Conservation (phyloP, 2,797 vertebrate species). For the Brotula barbata region DNA sequence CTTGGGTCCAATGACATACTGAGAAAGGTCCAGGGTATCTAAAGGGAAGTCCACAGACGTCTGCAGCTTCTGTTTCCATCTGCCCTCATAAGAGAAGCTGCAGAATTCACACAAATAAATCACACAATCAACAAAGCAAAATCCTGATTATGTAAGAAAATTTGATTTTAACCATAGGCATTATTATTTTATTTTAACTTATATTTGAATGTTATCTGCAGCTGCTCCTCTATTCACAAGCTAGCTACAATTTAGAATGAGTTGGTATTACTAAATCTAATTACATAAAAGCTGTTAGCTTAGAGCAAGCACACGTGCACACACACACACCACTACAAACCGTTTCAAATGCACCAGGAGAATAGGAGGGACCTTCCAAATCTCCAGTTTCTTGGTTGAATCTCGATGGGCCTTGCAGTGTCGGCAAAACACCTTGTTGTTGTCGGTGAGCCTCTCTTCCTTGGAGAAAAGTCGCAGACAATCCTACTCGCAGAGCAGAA, state of each 20-base stretch:
- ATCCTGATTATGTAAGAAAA: too few relatives aligned
- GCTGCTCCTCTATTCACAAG: too few relatives aligned
- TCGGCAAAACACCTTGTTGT: conserved; percentile 95
- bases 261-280: too few relatives aligned
- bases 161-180: too few relatives aligned
- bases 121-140: background rate
- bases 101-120: conserved; percentile 9
- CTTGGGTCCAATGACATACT: conserved; percentile 95
- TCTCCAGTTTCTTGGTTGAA: conserved; percentile 97
- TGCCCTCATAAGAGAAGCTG: conserved; percentile 95
- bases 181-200: too few relatives aligned
- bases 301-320: too few relatives aligned
- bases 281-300: too few relatives aligned
- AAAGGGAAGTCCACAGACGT: conserved; percentile 94
- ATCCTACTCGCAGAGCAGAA: conserved; percentile 78
- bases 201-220: too few relatives aligned
- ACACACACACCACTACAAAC: conserved; percentile 67
- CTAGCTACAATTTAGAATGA: too few relatives aligned
- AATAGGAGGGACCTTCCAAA: conserved; percentile 97
- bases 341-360: conserved; percentile 95
- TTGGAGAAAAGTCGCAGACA: conserved; percentile 98
- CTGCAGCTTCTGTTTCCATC: conserved; percentile 98
- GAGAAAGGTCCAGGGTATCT: conserved; percentile 90
- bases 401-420: conserved; percentile 95
- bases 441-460: conserved; percentile 95